Percentiles rank a stretch among this genome's conserved stretches.
Evolutionary conservation across 2,888 invertebrate genomes (phyloP).

Genomic region (Endotricha flammealis): DNA sequence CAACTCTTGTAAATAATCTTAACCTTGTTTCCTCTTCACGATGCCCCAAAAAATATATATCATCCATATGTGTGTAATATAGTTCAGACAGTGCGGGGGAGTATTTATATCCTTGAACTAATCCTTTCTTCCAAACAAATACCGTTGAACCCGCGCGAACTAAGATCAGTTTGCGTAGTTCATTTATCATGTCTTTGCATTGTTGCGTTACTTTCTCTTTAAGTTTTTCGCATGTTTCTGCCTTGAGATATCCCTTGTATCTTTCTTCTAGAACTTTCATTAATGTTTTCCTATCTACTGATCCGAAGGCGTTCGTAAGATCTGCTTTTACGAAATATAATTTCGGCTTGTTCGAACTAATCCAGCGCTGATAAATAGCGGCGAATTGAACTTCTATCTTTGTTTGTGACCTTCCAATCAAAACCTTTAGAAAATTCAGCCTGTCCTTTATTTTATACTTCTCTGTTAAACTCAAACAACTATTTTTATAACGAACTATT

Average conservation of each 20-base stretch:
- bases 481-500: constrained; percentile 59
- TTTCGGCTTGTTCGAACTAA: constrained; percentile 44
- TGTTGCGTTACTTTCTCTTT: constrained; percentile 36
- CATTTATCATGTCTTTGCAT: constrained; percentile 52
- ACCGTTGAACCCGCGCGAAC: constrained; percentile 65
- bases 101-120: constrained; percentile 70
- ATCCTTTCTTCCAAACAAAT: constrained; percentile 65
- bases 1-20: constrained; percentile 57
- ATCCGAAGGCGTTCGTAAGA: constrained; percentile 70
- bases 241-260: constrained; percentile 39
- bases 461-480: constrained; percentile 29
- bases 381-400: constrained; percentile 50
- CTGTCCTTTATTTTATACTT: constrained; percentile 57
- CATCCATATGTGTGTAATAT: constrained; percentile 61
- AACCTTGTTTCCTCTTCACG: constrained; percentile 31
- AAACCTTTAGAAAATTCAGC: constrained; percentile 43
- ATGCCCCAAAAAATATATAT: constrained; percentile 45
- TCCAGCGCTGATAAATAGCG: constrained; percentile 47
- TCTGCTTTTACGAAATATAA: constrained; percentile 70
- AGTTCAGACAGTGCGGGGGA: constrained; percentile 71
- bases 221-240: constrained; percentile 24
- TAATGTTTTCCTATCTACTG: constrained; percentile 53
- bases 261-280: constrained; percentile 48
- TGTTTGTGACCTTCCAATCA: constrained; percentile 33
- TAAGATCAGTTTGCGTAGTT: constrained; percentile 54